Base-by-base conservation (phyloP, 2,113 vertebrate genomes). In the Okapia johnstoni region DNA sequence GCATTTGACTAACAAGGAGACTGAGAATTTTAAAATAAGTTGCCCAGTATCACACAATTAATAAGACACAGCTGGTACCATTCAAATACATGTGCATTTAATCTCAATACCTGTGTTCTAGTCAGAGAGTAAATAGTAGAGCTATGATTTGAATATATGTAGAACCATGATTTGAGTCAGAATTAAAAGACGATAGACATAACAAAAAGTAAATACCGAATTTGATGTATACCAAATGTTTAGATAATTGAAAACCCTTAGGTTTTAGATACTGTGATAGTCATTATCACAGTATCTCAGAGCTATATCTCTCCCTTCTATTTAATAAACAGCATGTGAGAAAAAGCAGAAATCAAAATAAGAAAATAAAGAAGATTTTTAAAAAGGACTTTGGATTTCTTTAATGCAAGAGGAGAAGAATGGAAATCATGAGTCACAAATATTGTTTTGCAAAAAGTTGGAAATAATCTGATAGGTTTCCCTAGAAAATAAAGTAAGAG, bases 271-370 rank as follows among this genome's bases (percentile, higher is more conserved):
- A 36, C 66, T 70, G 66, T 70, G 66, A 70, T 40, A 70, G 19
- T 70, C 33, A 23, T 92, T 77, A 54, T 90, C 30, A 89, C 63
- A 95, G 33, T 85, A 92, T 57, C 30, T 93, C 86, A 61, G 14
- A 94, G 8, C 40, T 96, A 2, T 33, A 8, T 73, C 14, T 92
- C 23, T 19, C 77, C 28, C n/a, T 54, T 77, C 28, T 93, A 26
- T 81, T 95, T 88, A 90, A 83, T 81, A 81, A 85, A 85, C 8
- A 86, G n/a, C 3, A 28, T 46, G 28, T 36, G 7, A 33, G 70
- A 85, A 83, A 93, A 94, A 94, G 17, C 7, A 63, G 16, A 77
- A 70, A 94, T 98, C 85, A 85, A 92, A 98, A 84, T 54, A 88
- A 33, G 48, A 23, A 85, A 88, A 48, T 61, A 66, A 60, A 88